Evolutionary conservation across 2,113 vertebrate species (phyloP), one percentile per base, ranked within the genome.

Genomic region (Vulpes ferrilata): DNA sequence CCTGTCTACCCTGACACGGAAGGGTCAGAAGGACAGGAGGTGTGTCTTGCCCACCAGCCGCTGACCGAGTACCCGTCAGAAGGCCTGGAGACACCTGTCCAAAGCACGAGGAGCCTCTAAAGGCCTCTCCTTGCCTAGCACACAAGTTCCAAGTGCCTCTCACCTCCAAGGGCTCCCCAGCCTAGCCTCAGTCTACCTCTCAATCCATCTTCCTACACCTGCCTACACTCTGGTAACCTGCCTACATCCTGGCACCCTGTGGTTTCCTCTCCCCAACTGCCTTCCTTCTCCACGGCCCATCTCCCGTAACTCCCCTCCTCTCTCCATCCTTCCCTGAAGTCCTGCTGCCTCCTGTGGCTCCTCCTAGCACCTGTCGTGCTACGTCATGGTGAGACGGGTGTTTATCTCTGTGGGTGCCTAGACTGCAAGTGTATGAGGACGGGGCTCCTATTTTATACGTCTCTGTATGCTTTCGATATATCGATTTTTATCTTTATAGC

Each of bases 371-470:
- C 84, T 32, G 59, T 22, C 16, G 3, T 9, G 1, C 3, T 2
- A 5, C 55, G 6, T 88, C 25, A 3, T 1, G 6, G 43, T 10
- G 8, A 84, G 15, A 4, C 23, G 27, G 12, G 15, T 38, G 1
- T 86, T 32, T 30, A 7, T 13, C 38, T 12, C 15, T 17, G 27
- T 59, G 48, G 11, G 30, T 69, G 5, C 23, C 1, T 1, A 32
- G 59, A 43, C 20, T 13, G 7, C 4, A 12, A 3, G 27, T 6
- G 0, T 16, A 3, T 4, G 81, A 74, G 38, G 80, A 30, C 16
- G 0, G 7, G 67, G 20, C 10, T 15, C 1, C 0, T 23, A 10
- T 48, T 83, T 55, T 11, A 43, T 27, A 2, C 64, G 25, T 85
- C 35, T n/a, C 30, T 19, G 13, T 32, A 12, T 65, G 30, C 10